These are phyloP conservation scores for Drosophila nr. perissopoda DNA, from an alignment of 2,888 invertebrate species.

Conservation along the genomic window DNA sequence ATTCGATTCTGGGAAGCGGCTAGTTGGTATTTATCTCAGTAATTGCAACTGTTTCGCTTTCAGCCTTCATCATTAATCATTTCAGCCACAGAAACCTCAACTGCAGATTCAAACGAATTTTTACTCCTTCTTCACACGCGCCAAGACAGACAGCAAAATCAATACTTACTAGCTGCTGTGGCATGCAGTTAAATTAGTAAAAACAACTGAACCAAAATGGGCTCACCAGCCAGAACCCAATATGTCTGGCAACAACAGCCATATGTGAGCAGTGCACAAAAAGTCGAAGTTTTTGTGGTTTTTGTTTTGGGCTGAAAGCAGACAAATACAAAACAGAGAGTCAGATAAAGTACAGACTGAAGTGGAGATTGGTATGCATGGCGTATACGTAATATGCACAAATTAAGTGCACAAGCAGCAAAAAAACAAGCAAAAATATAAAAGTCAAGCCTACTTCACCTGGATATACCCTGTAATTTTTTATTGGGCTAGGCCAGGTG, in stretches of 20 bases:
- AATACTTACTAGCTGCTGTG: conserved; percentile 59
- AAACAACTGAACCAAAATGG: conserved; percentile 55
- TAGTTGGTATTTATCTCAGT: conserved; percentile 37
- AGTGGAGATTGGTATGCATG: conserved; percentile 47
- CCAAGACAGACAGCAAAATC: conserved; percentile 56
- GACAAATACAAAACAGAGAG: conserved; percentile 13
- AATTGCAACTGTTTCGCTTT: conserved; percentile 15
- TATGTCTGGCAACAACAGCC: conserved; percentile 46
- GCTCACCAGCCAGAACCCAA: conserved; percentile 18
- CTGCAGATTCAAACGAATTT: conserved; percentile 18
- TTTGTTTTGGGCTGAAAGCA: conserved; percentile 14
- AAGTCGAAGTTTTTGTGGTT: conserved; percentile 39
- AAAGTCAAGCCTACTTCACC: background rate
- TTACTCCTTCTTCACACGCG: conserved; percentile 20
- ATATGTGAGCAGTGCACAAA: conserved; percentile 19
- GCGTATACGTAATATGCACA: conserved; percentile 63
- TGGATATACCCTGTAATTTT: conserved; percentile 8
- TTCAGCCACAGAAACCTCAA: conserved; percentile 11
- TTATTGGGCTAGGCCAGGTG: background rate
- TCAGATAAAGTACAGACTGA: background rate
- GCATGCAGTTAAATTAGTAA: conserved; percentile 63
- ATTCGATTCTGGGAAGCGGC: conserved; percentile 39
- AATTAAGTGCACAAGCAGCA: conserved; percentile 38
- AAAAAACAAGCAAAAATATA: conserved; percentile 1
- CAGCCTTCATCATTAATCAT: conserved; percentile 26